Evolutionary conservation across 2,797 vertebrate genomes (phyloP), one percentile per base, ranked within the genome.

Genomic region (Coccyzus lansbergi): DNA sequence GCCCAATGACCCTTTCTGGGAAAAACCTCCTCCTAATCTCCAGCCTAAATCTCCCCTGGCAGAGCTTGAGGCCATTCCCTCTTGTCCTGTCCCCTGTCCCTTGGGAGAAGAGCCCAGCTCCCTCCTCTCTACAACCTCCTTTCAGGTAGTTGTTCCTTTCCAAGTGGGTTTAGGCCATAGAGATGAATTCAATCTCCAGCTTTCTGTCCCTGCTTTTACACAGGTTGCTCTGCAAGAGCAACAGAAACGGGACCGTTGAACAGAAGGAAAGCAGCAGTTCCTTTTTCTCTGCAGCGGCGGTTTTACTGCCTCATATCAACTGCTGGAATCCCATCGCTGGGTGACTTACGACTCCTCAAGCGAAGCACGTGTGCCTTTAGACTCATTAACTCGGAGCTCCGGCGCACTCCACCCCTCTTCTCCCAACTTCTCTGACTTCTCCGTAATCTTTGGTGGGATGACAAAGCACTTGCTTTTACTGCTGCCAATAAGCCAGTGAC

Each of bases 381-480:
- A 72, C 52, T 82, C 69, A 83, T 42, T 24, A 91, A 76, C 38
- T 48, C 80, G 15, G 72, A 83, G 59, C 46, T 59, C 48, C 9
- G 33, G 12, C 4, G 44, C 31, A 10, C 72, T 86, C 82, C 82
- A 90, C 65, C 84, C 49, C 85, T 71, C 71, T 33, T 33, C 53
- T 75, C 76, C 76, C 83, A 42, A 1, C 80, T 90, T 76, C 74
- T 64, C 77, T 92, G 75, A 49, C 75, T 91, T 46, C 25, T 4
- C 38, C 56, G 82, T 42, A 90, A 63, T 63, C 91, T 94, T 79
- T 86, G 92, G 60, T 77, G 59, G 26, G 49, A 88, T 95, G 93
- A 96, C 92, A 92, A 92, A 95, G 94, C 91, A 92, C 63, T 86
- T 44, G 79, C 38, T 69, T 55, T 55, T 46, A 56, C 58, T 86